Evolutionary conservation across 2,113 vertebrate species (phyloP).

Genomic region (Falcunculus frontatus): DNA sequence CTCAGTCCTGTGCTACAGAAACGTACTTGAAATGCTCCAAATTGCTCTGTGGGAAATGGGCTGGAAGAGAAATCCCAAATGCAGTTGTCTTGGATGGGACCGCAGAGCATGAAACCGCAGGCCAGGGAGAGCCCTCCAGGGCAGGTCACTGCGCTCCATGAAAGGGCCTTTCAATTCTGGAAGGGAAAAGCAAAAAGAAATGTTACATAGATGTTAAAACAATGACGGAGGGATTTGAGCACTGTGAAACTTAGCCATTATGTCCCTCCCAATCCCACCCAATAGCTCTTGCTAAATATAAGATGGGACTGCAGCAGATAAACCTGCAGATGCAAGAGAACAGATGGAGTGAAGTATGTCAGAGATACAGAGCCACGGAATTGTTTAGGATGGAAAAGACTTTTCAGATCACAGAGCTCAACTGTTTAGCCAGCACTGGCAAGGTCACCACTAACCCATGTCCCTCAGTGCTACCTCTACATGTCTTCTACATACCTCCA

Average conservation of each 20-base stretch:
- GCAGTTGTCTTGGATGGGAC: neutral
- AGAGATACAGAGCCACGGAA: neutral
- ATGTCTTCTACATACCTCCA: neutral
- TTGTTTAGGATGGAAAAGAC: neutral
- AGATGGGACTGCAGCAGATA: neutral
- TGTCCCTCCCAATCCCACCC: neutral
- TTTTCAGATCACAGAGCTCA: neutral
- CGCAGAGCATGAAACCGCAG: neutral
- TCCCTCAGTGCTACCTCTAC: neutral
- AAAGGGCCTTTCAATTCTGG: neutral
- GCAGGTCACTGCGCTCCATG: neutral
- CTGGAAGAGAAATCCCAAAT: neutral
- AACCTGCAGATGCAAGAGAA: neutral
- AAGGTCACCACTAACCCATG: neutral
- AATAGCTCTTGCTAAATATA: neutral
- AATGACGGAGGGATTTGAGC: neutral
- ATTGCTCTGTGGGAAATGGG: neutral
- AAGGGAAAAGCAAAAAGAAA: neutral
- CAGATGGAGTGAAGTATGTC: neutral
- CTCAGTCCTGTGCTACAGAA: neutral
- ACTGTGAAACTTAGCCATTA: neutral
- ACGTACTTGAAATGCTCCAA: accelerated
- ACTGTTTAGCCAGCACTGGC: neutral
- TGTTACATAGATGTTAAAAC: neutral
- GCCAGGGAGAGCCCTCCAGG: neutral